Evolutionary conservation across 2,888 invertebrate species (phyloP), one percentile per base, ranked within the genome.

Genomic region (Fragum fragum): DNA sequence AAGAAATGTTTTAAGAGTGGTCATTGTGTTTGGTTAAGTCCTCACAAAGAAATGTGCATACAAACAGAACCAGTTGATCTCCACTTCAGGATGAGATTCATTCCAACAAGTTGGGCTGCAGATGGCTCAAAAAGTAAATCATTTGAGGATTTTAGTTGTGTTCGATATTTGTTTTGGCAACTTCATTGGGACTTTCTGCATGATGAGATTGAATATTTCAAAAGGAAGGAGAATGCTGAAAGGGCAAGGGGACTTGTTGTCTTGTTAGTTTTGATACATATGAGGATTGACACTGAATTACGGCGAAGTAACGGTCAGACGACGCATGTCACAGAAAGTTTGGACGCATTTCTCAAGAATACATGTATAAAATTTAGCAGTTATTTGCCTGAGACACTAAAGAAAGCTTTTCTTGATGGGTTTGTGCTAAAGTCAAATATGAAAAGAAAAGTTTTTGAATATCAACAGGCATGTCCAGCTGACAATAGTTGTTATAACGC

Each of bases 1-100:
- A 42, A 66, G 23, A 66, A 66, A 42, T 42, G n/a, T 21, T 42
- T 11, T 23, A 42, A 66, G 26, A 32, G 23, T 21, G 36, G 26
- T 3, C 14, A 18, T 32, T 21, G 23, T 32, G 36, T 26, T 14
- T 66, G 66, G 66, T 42, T 66, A 23, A 66, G 66, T 42, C 66
- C 66, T 11, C 26, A 26, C 6, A 18, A 66, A 14, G 16, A 42
- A 42, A 28, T 66, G 66, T 36, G 26, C 1, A 66, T 66, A 6
- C 36, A 32, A 36, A 32, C 32, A 18, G 59, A 53, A 39, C 52
- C n/a, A 29, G 32, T 16, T 23, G 63, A 81, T 5, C 6, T 81
- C 21, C 61, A 76, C 52, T 81, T 76, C 68, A 63, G 81, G 61
- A 81, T 81, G 69, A 73, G 81, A 68, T 81, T 69, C 29, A 29